phyloP scores from a whole-genome alignment of 2,888 invertebrate genomes.

The Craniophora ligustri region DNA sequence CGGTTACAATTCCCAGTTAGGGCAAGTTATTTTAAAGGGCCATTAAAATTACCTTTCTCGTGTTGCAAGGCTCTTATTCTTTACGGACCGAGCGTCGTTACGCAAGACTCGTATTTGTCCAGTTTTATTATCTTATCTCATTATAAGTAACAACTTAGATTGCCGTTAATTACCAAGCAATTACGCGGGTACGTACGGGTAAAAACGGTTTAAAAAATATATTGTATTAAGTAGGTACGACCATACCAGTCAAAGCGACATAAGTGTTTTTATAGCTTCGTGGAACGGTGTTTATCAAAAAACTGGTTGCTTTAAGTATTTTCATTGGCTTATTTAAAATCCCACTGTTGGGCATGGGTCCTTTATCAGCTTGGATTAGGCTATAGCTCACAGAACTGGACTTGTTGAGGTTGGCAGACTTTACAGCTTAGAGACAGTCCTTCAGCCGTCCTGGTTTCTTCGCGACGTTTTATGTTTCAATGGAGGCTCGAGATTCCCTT shows the following conservation, averaged over 20 bases:
- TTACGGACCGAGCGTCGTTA: not conserved
- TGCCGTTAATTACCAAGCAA: conserved; percentile 17
- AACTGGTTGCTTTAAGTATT: not conserved
- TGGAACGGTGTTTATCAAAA: conserved; percentile 5
- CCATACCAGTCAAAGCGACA: conserved; percentile 8
- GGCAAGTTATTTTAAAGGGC: conserved; percentile 8
- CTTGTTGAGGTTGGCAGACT: too few species aligned
- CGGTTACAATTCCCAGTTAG: not conserved
- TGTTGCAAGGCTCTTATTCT: conserved; percentile 1
- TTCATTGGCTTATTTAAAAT: too few species aligned
- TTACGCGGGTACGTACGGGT: conserved; percentile 11
- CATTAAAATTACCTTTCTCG: not conserved
- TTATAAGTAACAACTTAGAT: conserved; percentile 20
- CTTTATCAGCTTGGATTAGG: too few species aligned
- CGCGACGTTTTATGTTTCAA: too few species aligned
- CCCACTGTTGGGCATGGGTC: too few species aligned
- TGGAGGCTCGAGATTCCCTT: too few species aligned
- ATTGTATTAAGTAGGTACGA: conserved; percentile 20
- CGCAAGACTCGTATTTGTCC: not conserved
- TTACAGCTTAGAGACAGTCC: too few species aligned
- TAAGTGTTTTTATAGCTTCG: conserved; percentile 8
- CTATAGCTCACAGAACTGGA: too few species aligned
- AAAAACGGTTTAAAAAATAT: conserved; percentile 46
- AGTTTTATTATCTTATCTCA: conserved; percentile 14
- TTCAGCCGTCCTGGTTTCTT: too few species aligned